Percentiles rank a stretch among this genome's conserved stretches.
Conservation (phyloP, 2,113 vertebrate species). For the Alligator sinensis region DNA sequence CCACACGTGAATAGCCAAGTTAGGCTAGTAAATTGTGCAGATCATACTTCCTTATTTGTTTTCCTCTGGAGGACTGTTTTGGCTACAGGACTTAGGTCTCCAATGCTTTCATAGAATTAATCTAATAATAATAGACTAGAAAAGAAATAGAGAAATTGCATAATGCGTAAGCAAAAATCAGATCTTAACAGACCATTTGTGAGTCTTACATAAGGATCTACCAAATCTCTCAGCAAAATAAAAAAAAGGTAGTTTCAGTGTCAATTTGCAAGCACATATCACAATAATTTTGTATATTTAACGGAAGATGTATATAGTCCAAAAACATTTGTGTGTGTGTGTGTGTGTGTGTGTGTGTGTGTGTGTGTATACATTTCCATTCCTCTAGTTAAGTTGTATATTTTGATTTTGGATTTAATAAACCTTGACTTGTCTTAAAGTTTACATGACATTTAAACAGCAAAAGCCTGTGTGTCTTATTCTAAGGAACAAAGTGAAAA, state of each 20-base stretch:
- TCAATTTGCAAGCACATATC: neutral
- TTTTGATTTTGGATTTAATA: neutral
- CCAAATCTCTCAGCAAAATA: neutral
- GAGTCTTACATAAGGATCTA: constrained; percentile 11
- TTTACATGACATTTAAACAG: constrained; percentile 15
- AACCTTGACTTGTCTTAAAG: neutral
- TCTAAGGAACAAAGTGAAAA: neutral
- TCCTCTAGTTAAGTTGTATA: neutral
- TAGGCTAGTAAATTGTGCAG: neutral
- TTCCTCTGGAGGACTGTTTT: neutral
- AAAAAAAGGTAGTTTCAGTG: constrained; percentile 8
- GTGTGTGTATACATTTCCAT: neutral
- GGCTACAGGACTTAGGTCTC: neutral
- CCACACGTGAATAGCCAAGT: neutral
- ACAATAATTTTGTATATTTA: neutral
- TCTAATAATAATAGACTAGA: neutral
- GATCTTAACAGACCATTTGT: constrained; percentile 1
- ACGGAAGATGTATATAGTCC: neutral
- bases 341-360: too few species aligned
- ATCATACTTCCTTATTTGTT: neutral
- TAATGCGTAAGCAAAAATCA: neutral
- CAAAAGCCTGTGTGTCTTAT: neutral
- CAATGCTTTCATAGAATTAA: neutral
- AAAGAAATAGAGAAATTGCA: neutral
- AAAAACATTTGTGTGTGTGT: too few species aligned